These are phyloP conservation scores for Cybosia mesomella DNA, from an alignment of 2,888 invertebrate species.

Conservation along the genomic window DNA sequence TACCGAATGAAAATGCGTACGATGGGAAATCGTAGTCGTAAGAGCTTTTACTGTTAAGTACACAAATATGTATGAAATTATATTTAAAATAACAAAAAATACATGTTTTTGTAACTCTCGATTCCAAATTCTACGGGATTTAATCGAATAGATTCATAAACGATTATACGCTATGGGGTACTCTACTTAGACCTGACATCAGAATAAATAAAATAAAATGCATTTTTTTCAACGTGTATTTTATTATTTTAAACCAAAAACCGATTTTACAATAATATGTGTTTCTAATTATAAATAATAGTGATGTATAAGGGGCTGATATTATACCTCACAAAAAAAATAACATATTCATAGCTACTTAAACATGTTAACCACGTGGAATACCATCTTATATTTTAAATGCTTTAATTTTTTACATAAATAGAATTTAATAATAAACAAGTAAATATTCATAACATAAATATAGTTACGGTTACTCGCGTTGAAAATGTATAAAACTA, in stretches of 20 bases:
- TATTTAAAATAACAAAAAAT: too few relatives aligned
- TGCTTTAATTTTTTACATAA: constrained; percentile 61
- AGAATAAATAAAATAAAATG: background rate
- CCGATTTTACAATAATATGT: constrained; percentile 56
- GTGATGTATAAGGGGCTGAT: constrained; percentile 45
- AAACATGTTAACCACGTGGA: constrained; percentile 49
- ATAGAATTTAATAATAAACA: constrained; percentile 46
- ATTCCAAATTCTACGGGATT: too few relatives aligned
- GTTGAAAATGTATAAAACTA: constrained; percentile 4
- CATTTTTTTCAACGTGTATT: constrained; percentile 53
- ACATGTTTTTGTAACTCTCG: too few relatives aligned
- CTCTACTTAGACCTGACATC: too few relatives aligned
- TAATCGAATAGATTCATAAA: too few relatives aligned
- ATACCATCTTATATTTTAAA: constrained; percentile 61
- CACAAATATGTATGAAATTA: too few relatives aligned
- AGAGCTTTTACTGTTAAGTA: too few relatives aligned
- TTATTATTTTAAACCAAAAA: constrained; percentile 61
- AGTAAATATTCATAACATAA: constrained; percentile 45
- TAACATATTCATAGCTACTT: constrained; percentile 44
- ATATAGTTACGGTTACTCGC: constrained; percentile 35
- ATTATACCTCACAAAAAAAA: constrained; percentile 30
- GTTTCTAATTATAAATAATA: constrained; percentile 52
- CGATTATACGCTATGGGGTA: too few relatives aligned
- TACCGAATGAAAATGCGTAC: too few relatives aligned
- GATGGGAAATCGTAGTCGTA: too few relatives aligned